Base-by-base conservation (phyloP, 2,113 vertebrate genomes). In the Anarrhichthys ocellatus region DNA sequence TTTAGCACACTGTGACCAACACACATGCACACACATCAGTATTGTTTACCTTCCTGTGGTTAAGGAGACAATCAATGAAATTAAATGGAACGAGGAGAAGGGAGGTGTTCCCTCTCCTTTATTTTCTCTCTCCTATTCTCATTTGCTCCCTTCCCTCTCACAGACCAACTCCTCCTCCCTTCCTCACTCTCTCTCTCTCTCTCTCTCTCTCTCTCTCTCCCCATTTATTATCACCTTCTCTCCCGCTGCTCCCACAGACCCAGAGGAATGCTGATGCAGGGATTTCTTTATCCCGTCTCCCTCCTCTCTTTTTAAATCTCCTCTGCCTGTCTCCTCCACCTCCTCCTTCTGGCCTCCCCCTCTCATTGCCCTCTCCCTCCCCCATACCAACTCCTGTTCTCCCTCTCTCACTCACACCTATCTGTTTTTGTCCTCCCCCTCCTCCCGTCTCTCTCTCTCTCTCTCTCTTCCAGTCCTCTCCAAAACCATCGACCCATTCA, bases 241-340 rank as follows among this genome's bases (percentile, higher is more conserved):
- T 59, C 38, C 69, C 38, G 52, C 80, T 74, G 56, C 46, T 69
- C 62, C 76, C 48, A 48, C 44, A 69, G 81, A 71, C 54, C 0
- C 46, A 34, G 59, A 87, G 71, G 83, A 91, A 82, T 89, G 90
- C 87, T 92, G 91, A 92, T 83, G 58, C 27, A n/a, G 76, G 75
- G 42, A 80, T 91, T 89, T 83, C 38, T 86, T 81, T 73, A 79
- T 83, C 82, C 82, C 17, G 18, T 46, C 66, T 78, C 71, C 38
- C 75, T 66, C 64, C 70, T 52, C 65, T 71, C 17, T 76, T 67
- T 24, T 36, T 63, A 82, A 46, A 62, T 78, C 67, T 76, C 62
- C 11, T 61, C 48, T 64, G 71, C 66, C 75, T 27, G 0, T 72
- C 85, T 68, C 62, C 46, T 66, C 52, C 18, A 22, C 50, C 20